phyloP scores from a whole-genome alignment of 1,140 invertebrate species.

The Papilio polyxenes region DNA sequence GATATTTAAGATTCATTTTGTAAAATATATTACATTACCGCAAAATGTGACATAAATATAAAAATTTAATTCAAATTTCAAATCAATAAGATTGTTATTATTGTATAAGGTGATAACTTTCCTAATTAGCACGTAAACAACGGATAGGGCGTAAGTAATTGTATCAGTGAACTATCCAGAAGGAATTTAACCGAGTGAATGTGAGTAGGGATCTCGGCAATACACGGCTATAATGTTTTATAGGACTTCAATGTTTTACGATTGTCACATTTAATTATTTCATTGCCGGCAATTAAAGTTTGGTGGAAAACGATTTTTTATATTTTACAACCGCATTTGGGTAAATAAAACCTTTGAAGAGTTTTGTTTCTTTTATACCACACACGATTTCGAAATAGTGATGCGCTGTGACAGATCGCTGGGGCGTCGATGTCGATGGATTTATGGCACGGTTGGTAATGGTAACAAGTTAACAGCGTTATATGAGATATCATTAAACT shows the following conservation, averaged over 20 bases:
- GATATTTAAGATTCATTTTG: too few relatives aligned
- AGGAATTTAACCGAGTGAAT: conserved; percentile 44
- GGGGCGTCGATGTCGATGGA: conserved; percentile 55
- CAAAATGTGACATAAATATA: too few relatives aligned
- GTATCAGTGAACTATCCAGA: conserved; percentile 14
- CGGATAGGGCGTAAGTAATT: background rate
- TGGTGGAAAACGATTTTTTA: conserved; percentile 76
- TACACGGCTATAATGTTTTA: conserved; percentile 73
- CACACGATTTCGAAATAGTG: conserved; percentile 74
- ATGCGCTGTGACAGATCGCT: conserved; percentile 49
- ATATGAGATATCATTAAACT: conserved; percentile 8
- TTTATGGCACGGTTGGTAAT: conserved; percentile 48
- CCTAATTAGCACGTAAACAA: background rate
- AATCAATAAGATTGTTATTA: too few relatives aligned
- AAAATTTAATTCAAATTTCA: too few relatives aligned
- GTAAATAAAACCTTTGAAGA: conserved; percentile 73
- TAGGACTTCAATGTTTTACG: conserved; percentile 73
- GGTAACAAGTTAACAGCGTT: conserved; percentile 29
- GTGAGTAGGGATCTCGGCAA: conserved; percentile 43
- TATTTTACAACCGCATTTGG: conserved; percentile 77
- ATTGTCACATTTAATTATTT: conserved; percentile 80
- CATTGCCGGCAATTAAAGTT: conserved; percentile 79
- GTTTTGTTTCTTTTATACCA: conserved; percentile 76
- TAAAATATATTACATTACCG: too few relatives aligned
- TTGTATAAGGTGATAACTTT: background rate